Base-by-base conservation (phyloP, 1,140 invertebrate genomes). In the Heliconius hermathena region DNA sequence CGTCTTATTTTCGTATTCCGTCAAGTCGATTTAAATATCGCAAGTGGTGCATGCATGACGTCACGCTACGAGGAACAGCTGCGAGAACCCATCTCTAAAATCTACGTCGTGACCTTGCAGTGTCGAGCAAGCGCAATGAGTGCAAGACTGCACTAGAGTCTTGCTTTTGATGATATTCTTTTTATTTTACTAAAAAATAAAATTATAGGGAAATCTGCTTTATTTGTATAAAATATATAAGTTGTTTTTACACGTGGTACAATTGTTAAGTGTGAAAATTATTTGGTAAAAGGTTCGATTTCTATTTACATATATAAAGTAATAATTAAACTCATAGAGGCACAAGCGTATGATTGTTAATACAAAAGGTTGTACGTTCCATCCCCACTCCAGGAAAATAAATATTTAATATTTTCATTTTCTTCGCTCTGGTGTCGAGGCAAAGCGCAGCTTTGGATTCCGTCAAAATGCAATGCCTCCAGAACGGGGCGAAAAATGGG, bases 61-160 rank as follows among this genome's bases (percentile, higher is more conserved):
- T 77, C 76, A 77, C 33, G 60, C 60, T 29, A 29, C 26, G 49
- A 73, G 76, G 26, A 54, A 77, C 66, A 29, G 57, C 54, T 60
- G 60, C 74, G 36, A 76, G 36, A 41, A 66, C 38, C 60, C 60
- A 76, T 74, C 73, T 76, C 74, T 66, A 41, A 22, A 6, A 29
- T 49, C 20, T 73, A 77, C 33, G 49, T 72, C 38, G 71, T 73
- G 71, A 73, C 77, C 77, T 78, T 73, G 70, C 46, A 60, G 71
- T 78, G 11, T 13, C n/a, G 77, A 41, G 77, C 77, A 78, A 54
- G 77, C 77, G 77, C 77, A 73, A 52, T 78, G 71, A 71, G n/a
- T 73, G 77, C 77, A 78, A 73, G 77, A 73, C 72, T 78, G 77
- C 77, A 78, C 54, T 57, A 8, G 52, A 77, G 20, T 38, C 73